These are phyloP conservation scores for Halcyon senegalensis DNA, from an alignment of 2,113 vertebrate species.

Conservation along the genomic window DNA sequence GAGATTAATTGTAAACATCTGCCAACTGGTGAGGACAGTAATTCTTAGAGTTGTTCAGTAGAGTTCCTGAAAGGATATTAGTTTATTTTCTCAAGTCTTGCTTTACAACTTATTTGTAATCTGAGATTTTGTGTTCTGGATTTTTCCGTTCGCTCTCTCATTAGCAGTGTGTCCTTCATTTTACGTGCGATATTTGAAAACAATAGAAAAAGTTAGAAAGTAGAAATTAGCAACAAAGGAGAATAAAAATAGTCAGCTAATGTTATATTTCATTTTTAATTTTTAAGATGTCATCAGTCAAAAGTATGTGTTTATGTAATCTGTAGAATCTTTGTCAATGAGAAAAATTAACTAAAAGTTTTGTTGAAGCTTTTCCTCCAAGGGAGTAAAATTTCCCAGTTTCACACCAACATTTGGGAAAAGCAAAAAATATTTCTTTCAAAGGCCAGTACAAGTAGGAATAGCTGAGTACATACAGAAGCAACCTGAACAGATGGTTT, in stretches of 20 bases:
- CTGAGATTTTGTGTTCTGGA: neutral
- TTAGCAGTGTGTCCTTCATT: neutral
- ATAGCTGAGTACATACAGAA: neutral
- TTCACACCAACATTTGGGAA: neutral
- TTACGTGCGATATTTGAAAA: neutral
- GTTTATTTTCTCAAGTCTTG: neutral
- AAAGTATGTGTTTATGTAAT: neutral
- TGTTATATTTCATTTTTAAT: neutral
- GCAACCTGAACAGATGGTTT: conserved; percentile 59
- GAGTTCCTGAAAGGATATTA: neutral
- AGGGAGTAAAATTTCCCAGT: neutral
- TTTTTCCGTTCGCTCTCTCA: neutral
- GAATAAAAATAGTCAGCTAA: neutral
- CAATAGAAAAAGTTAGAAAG: neutral
- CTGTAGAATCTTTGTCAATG: neutral
- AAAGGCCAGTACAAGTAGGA: neutral
- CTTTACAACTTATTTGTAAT: neutral
- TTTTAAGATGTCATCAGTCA: neutral
- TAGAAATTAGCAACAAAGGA: neutral
- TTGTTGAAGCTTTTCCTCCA: neutral
- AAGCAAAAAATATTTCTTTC: neutral
- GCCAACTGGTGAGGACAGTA: neutral
- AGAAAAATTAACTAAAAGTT: neutral
- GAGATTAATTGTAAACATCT: conserved; percentile 14
- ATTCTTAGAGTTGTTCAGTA: neutral